phyloP scores from a whole-genome alignment of 2,113 vertebrate species.

The Natator depressus region DNA sequence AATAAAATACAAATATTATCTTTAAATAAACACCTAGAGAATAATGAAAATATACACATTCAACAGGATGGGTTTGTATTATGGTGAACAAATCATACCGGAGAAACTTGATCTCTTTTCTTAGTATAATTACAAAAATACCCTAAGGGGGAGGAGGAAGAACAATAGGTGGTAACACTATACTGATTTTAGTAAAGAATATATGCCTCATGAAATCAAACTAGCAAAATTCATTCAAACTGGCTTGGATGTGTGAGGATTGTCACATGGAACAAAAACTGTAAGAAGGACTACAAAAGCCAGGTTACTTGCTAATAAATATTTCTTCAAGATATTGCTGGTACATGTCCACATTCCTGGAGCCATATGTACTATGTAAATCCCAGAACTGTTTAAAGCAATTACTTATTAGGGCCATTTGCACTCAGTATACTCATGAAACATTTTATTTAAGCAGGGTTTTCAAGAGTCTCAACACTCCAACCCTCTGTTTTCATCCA shows the following conservation, averaged over 20 bases:
- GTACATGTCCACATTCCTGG: slow-evolving; percentile 20
- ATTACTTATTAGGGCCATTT: slow-evolving; percentile 25
- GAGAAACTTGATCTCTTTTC: background rate
- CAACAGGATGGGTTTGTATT: background rate
- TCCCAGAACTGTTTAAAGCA: slow-evolving; percentile 29
- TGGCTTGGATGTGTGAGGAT: background rate
- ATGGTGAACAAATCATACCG: background rate
- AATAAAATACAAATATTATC: background rate
- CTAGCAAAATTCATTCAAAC: background rate
- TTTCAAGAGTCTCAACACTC: slow-evolving; percentile 35
- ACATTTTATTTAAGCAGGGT: slow-evolving; percentile 46
- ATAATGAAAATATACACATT: background rate
- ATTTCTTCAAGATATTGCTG: background rate
- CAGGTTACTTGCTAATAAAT: slow-evolving; percentile 3
- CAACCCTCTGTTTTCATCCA: background rate
- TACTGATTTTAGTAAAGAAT: background rate
- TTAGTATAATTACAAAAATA: background rate
- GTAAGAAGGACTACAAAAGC: background rate
- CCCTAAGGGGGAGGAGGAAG: fast-evolving
- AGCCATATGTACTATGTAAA: background rate
- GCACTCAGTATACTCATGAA: background rate
- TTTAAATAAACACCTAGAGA: background rate
- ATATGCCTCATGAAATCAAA: background rate
- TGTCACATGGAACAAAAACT: background rate
- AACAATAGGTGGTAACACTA: background rate